Evolutionary conservation across 1,140 invertebrate species (phyloP), one percentile per base, ranked within the genome.

Genomic region (Bombus sibiricus): DNA sequence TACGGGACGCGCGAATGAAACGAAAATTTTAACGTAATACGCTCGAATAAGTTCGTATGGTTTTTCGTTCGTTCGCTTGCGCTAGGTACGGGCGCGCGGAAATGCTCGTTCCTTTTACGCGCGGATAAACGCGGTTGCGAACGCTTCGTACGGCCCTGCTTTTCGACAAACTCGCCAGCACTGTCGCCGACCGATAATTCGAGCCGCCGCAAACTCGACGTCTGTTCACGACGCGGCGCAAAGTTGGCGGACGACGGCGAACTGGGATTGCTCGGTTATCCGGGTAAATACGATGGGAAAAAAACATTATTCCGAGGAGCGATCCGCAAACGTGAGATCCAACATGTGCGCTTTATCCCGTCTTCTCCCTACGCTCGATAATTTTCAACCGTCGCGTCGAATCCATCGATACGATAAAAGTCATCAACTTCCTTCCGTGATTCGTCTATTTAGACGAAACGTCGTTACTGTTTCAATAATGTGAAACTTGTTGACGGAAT

Each of bases 121-220:
- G 82, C 53, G 69, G 22, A 22, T 39, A 53, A 72, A 47, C 76
- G 39, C 25, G 64, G 74, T 32, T 47, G 41, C n/a, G 41, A 64
- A 25, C 15, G 32, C 68, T 81, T 80, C 66, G 74, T 90, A 90
- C 89, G 89, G 86, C 81, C 86, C 89, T 90, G 89, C 41, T 86
- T 90, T 90, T 90, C 89, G 86, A 88, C 86, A 90, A 90, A 90
- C 89, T 90, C 86, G 76, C 43, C 75, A 77, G 83, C 89, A 88
- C 89, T 86, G 89, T 90, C 89, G 89, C 59, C 89, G 89, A 69
- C 89, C 89, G 89, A 90, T 90, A 90, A 90, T 90, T 90, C 86
- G 83, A 90, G 89, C 86, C 80, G 89, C 89, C 89, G 86, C 86
- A 88, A 90, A 85, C 82, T 87, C 89, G 79, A 71, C 86, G 89